Evolutionary conservation across 2,113 vertebrate species (phyloP).

Genomic region (Seriola rivoliana): DNA sequence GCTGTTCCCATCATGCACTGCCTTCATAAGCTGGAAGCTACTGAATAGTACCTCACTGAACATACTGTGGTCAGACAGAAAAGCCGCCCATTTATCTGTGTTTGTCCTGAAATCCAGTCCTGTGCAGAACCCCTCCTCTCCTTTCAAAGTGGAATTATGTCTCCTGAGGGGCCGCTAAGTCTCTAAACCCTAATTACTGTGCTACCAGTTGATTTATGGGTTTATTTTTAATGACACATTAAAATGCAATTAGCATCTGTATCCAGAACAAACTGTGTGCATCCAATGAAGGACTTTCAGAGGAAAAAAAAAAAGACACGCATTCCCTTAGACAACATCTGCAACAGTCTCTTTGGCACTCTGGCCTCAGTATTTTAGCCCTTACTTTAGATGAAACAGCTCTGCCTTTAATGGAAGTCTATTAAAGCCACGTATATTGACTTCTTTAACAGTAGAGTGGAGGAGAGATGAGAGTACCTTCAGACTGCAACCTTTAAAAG

Average conservation of each 20-base stretch:
- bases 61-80: slow-evolving; percentile 45
- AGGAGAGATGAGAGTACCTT: slow-evolving; percentile 12
- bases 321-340: slow-evolving; percentile 52
- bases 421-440: slow-evolving; percentile 69
- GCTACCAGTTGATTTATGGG: slow-evolving; percentile 83
- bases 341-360: slow-evolving; percentile 53
- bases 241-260: slow-evolving; percentile 86
- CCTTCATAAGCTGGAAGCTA: slow-evolving; percentile 25
- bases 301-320: slow-evolving; percentile 63
- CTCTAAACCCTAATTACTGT: slow-evolving; percentile 80
- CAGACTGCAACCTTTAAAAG: slow-evolving; percentile 8
- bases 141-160: slow-evolving; percentile 76
- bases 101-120: slow-evolving; percentile 54
- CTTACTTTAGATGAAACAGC: slow-evolving; percentile 57
- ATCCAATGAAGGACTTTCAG: slow-evolving; percentile 74
- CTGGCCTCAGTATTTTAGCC: slow-evolving; percentile 54
- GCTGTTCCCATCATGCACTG: slow-evolving; percentile 41
- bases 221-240: slow-evolving; percentile 87
- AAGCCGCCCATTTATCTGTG: slow-evolving; percentile 53
- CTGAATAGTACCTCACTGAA: slow-evolving; percentile 42
- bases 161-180: slow-evolving; percentile 76
- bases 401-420: slow-evolving; percentile 68
- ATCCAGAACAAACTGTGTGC: slow-evolving; percentile 82
- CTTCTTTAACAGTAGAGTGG: slow-evolving; percentile 37
- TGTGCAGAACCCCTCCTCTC: slow-evolving; percentile 27